Percentiles rank a stretch among this genome's conserved stretches.
These are phyloP conservation scores for Leptarthrus brevirostris DNA, from an alignment of 2,888 invertebrate genomes.

Conservation along the genomic window DNA sequence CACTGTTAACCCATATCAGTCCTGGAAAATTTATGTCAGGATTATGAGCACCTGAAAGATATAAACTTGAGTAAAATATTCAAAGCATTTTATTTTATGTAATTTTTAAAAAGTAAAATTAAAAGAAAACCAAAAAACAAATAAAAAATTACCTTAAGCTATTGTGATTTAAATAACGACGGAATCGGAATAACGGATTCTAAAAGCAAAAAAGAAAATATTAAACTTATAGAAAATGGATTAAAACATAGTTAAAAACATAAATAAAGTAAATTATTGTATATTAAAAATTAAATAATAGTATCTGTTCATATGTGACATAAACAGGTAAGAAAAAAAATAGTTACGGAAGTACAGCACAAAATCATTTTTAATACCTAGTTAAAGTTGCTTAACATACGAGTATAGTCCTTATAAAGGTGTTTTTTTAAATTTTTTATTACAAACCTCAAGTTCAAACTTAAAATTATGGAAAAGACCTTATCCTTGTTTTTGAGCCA, in stretches of 20 bases:
- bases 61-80: not conserved
- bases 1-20: conserved; percentile 44
- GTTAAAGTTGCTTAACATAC: no score
- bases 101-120: not conserved
- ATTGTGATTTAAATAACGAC: conserved; percentile 11
- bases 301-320: no score
- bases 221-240: not conserved
- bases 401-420: no score
- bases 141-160: conserved; percentile 30
- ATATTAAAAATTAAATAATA: no score
- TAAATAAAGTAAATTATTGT: no score
- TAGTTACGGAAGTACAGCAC: no score
- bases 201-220: conserved; percentile 35
- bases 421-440: conserved; percentile 4
- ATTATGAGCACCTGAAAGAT: conserved; percentile 35
- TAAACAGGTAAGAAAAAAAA: no score
- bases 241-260: conserved; percentile 27
- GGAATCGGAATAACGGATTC: conserved; percentile 39
- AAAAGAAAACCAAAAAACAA: not conserved
- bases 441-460: conserved; percentile 19
- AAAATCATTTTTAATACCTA: no score
- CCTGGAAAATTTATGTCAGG: conserved; percentile 53
- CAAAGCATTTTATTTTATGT: not conserved
- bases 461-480: conserved; percentile 47
- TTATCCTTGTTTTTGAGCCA: conserved; percentile 94